These are phyloP conservation scores for Eupithecia pulchellata DNA, from an alignment of 2,888 invertebrate species.

Conservation along the genomic window DNA sequence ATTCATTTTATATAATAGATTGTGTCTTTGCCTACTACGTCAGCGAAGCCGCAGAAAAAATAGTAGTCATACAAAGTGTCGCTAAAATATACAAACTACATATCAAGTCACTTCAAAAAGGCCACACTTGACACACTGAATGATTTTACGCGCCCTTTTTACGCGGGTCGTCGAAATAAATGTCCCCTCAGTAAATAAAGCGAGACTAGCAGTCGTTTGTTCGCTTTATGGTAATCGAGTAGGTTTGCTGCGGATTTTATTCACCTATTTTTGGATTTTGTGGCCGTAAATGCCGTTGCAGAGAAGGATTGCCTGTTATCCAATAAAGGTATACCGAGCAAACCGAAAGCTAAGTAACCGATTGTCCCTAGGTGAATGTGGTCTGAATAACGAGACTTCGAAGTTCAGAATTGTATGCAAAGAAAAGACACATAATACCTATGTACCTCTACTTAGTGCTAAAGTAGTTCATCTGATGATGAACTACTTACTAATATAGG, in stretches of 20 bases:
- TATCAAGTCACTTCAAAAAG: neutral
- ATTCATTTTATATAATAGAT: too few species aligned
- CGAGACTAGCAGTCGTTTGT: slow-evolving; percentile 43
- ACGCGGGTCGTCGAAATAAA: slow-evolving; percentile 21
- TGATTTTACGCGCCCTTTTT: slow-evolving; percentile 12
- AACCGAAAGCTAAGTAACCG: too few species aligned
- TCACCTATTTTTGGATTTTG: slow-evolving; percentile 10
- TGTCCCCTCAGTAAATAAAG: slow-evolving; percentile 40
- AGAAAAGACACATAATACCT: too few species aligned
- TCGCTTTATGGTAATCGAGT: slow-evolving; percentile 48
- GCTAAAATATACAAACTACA: neutral
- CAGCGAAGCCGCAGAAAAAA: neutral
- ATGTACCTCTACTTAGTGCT: too few species aligned
- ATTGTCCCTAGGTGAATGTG: too few species aligned
- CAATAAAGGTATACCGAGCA: too few species aligned
- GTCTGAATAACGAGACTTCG: too few species aligned
- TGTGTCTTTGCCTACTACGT: too few species aligned
- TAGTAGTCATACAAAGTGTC: neutral
- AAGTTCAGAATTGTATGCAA: too few species aligned
- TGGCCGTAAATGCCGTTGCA: neutral
- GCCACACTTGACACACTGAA: neutral
- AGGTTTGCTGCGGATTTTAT: slow-evolving; percentile 40
- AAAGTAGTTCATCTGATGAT: too few species aligned
- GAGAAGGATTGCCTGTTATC: neutral
- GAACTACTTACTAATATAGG: too few species aligned